A percentile compares a stretch with the other conserved stretches of the same genome.
Evolutionary conservation across 1,140 invertebrate genomes (phyloP).

Genomic region (Whitmania pigra): DNA sequence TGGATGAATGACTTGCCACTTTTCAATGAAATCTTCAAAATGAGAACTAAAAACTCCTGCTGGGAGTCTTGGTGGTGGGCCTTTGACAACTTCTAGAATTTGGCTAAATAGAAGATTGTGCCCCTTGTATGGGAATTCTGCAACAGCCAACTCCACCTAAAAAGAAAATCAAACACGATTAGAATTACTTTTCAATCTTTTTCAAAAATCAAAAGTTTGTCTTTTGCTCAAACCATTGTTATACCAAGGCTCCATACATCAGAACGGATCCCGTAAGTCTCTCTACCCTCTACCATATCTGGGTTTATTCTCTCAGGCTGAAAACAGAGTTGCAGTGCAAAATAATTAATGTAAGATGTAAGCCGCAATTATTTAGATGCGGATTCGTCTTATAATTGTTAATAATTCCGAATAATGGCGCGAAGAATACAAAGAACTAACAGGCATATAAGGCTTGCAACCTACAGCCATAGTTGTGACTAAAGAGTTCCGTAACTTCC

Average conservation of each 20-base stretch:
- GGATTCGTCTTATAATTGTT: too few species aligned
- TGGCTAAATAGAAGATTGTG: neutral
- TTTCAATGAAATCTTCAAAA: slow-evolving; percentile 18
- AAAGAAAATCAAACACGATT: too few species aligned
- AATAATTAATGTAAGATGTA: too few species aligned
- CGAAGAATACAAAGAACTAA: slow-evolving; percentile 42
- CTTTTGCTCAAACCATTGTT: slow-evolving; percentile 57
- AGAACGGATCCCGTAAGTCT: slow-evolving; percentile 84
- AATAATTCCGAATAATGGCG: neutral
- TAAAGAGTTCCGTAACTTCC: slow-evolving; percentile 88
- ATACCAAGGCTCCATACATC: slow-evolving; percentile 99
- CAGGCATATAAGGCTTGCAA: slow-evolving; percentile 91
- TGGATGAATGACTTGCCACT: slow-evolving; percentile 8
- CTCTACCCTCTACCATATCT: slow-evolving; percentile 40
- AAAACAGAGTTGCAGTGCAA: neutral
- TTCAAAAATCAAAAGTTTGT: neutral
- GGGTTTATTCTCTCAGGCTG: slow-evolving; percentile 31
- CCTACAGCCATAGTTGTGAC: slow-evolving; percentile 88
- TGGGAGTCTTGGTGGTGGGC: slow-evolving; percentile 11
- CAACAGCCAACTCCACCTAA: slow-evolving; percentile 10
- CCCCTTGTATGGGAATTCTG: slow-evolving; percentile 2
- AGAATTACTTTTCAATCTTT: too few species aligned
- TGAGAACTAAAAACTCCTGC: neutral
- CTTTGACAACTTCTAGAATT: slow-evolving; percentile 2
- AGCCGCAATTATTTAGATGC: too few species aligned